phyloP scores from a whole-genome alignment of 2,797 vertebrate genomes.

The Pteronotus mesoamericanus region DNA sequence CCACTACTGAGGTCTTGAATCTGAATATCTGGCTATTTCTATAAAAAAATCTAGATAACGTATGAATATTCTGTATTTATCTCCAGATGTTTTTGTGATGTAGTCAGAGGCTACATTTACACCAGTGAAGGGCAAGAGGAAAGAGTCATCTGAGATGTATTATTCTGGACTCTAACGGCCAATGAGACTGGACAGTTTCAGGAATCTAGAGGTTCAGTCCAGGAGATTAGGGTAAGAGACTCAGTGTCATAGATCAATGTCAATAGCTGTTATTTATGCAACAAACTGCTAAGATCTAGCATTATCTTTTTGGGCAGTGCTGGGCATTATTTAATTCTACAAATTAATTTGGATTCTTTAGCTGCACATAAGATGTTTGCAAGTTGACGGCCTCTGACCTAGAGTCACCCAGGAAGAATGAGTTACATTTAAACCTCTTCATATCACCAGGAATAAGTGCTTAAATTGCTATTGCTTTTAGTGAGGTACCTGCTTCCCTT shows the following conservation, averaged over 20 bases:
- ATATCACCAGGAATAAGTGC: neutral
- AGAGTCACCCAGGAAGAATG: neutral
- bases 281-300: neutral
- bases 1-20: neutral
- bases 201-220: neutral
- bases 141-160: neutral
- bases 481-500: neutral
- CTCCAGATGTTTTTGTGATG: neutral
- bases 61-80: neutral
- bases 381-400: neutral
- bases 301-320: neutral
- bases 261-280: neutral
- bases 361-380: neutral
- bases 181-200: neutral
- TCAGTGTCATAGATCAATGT: neutral
- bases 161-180: neutral
- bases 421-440: neutral
- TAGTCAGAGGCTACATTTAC: neutral
- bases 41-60: neutral
- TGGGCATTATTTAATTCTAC: neutral
- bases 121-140: neutral
- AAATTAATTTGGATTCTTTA: conserved; percentile 35
- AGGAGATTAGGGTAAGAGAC: neutral
- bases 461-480: neutral
- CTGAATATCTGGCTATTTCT: neutral